Evolutionary conservation across 1,140 invertebrate species (phyloP).

Genomic region (Macrobrachium rosenbergii): DNA sequence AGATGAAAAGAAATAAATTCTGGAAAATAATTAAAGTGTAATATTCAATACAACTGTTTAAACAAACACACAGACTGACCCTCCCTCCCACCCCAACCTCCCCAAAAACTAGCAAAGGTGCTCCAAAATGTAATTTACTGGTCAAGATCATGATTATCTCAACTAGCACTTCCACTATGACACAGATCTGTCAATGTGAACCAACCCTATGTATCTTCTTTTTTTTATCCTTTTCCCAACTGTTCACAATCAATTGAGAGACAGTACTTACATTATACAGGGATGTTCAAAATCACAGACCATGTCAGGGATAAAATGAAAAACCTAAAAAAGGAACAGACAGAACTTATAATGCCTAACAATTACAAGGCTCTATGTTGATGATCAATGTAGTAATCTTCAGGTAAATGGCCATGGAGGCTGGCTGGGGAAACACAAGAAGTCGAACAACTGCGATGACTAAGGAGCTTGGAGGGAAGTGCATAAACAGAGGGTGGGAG

Average conservation of each 20-base stretch:
- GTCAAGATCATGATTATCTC: slow-evolving; percentile 18
- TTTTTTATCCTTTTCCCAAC: too few relatives aligned
- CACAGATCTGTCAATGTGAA: slow-evolving; percentile 8
- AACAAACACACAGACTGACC: too few relatives aligned
- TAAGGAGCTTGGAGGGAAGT: slow-evolving; percentile 42
- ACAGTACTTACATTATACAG: slow-evolving; percentile 8
- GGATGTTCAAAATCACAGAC: slow-evolving; percentile 36
- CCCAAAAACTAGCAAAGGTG: not conserved
- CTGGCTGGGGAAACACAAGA: not conserved
- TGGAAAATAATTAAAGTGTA: too few relatives aligned
- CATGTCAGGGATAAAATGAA: slow-evolving; percentile 27
- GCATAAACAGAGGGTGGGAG: slow-evolving; percentile 41
- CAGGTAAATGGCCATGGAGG: slow-evolving; percentile 37
- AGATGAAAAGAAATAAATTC: too few relatives aligned
- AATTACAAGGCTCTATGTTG: slow-evolving; percentile 26
- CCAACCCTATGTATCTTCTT: not conserved
- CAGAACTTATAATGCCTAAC: too few relatives aligned
- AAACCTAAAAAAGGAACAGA: not conserved
- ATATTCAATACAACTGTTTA: too few relatives aligned
- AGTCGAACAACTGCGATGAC: slow-evolving; percentile 21
- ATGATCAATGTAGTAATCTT: not conserved
- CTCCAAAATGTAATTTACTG: not conserved
- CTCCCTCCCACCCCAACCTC: not conserved
- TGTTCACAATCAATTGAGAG: not conserved
- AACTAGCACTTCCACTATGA: not conserved